phyloP scores from a whole-genome alignment of 2,888 invertebrate genomes.

The Hirtodrosophila histrioides region DNA sequence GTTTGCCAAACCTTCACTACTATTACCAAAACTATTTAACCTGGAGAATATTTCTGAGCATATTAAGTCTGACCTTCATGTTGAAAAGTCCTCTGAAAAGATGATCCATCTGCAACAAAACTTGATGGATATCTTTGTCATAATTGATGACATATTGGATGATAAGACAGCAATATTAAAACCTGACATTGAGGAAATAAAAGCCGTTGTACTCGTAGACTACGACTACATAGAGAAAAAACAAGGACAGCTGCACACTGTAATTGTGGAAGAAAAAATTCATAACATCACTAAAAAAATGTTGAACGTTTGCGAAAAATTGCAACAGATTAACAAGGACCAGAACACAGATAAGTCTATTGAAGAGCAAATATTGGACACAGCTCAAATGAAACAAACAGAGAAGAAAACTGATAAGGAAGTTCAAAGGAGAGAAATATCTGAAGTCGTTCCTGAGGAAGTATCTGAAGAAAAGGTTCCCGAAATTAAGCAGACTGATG shows the following conservation, averaged over 20 bases:
- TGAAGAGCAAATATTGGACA: slow-evolving; percentile 28
- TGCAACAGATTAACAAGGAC: slow-evolving; percentile 16
- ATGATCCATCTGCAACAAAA: slow-evolving; percentile 77
- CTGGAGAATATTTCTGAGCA: slow-evolving; percentile 53
- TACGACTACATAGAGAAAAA: slow-evolving; percentile 66
- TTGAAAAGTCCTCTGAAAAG: slow-evolving; percentile 72
- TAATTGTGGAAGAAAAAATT: slow-evolving; percentile 40
- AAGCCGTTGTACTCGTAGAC: slow-evolving; percentile 45
- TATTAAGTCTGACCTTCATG: slow-evolving; percentile 30
- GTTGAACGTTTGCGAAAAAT: slow-evolving; percentile 45
- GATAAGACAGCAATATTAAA: slow-evolving; percentile 31
- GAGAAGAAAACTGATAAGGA: slow-evolving; percentile 13
- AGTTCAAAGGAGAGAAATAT: slow-evolving; percentile 5
- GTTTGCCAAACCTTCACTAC: slow-evolving; percentile 47
- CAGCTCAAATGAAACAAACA: slow-evolving; percentile 25
- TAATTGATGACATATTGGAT: slow-evolving; percentile 69
- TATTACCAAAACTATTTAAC: slow-evolving; percentile 54
- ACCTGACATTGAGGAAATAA: slow-evolving; percentile 54
- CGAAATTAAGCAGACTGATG: slow-evolving; percentile 3
- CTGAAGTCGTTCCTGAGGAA: slow-evolving; percentile 18
- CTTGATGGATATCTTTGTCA: slow-evolving; percentile 80
- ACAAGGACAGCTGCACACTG: slow-evolving; percentile 21
- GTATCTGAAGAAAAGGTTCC: slow-evolving; percentile 19
- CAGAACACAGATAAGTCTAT: slow-evolving; percentile 1
- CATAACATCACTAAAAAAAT: slow-evolving; percentile 41